Base-by-base conservation (phyloP, 1,140 invertebrate genomes). In the Neoseiulus cucumeris region DNA sequence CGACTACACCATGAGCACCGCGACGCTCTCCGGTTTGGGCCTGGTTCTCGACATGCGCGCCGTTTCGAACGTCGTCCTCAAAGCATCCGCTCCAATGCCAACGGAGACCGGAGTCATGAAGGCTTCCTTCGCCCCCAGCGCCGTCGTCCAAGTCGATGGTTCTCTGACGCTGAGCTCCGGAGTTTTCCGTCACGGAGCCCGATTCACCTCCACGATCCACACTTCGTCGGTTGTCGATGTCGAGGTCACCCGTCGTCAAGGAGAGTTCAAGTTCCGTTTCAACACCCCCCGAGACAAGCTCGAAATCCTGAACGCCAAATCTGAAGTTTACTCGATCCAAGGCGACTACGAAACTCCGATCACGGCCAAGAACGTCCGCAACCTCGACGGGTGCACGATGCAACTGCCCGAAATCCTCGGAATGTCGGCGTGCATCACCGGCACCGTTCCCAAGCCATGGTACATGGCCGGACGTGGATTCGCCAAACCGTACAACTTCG, bases 191-290 rank as follows among this genome's bases (percentile, higher is more conserved):
- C 51, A 59, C 51, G 51, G 51, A 18, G 51, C 51, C 9, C 51
- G 51, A 29, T 25, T 59, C 33, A 20, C 51, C 17, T 59, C 51
- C 17, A 59, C 51, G 25, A 25, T 59, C 22, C 51, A 59, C 22
- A 59, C 51, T 25, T 59, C 51, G 33, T 59, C 51, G 14, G 51
- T 59, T 25, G 22, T 59, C 22, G 51, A 59, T 33, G 51, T 59
- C 14, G 25, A 29, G 4, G 22, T 59, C 33, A 33, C 33, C 22
- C 25, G 22, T 14, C 14, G 25, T 59, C 14, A 59, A 17, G 22
- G 22, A 17, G 51, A 59, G 22, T 59, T 59, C 51, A 59, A 25
- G 51, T 59, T 59, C 51, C 51, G 51, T 33, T 59, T 59, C 22
- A 59, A 59, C 22, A 59, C 51, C 12, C 51, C 51, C 22, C 51